phyloP scores from a whole-genome alignment of 1,140 invertebrate genomes.

The Triops cancriformis region DNA sequence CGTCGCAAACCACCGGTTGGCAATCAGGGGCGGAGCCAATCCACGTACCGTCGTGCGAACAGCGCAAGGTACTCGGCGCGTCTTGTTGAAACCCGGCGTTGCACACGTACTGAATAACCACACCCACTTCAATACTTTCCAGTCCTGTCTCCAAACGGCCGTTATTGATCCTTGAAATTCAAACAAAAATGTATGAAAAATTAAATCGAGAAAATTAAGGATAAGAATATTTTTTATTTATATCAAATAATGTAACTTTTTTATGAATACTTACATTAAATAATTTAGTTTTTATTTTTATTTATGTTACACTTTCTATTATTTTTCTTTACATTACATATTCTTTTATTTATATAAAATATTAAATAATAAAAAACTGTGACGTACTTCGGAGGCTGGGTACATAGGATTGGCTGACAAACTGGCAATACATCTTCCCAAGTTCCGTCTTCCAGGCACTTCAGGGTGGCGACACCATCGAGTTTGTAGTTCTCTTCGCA shows the following conservation, averaged over 20 bases:
- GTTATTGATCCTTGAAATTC: constrained; percentile 18
- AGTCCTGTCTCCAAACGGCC: constrained; percentile 6
- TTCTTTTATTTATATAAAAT: too few relatives aligned
- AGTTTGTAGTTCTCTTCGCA: constrained; percentile 42
- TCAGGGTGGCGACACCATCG: constrained; percentile 37
- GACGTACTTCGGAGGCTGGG: constrained; percentile 27
- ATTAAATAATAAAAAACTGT: neutral
- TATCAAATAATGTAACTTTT: too few relatives aligned
- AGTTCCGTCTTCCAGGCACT: constrained; percentile 40
- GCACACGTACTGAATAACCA: constrained; percentile 31
- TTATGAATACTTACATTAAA: too few relatives aligned
- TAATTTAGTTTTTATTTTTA: too few relatives aligned
- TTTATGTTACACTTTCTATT: too few relatives aligned
- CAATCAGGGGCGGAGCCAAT: constrained; percentile 32
- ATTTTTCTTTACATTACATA: too few relatives aligned
- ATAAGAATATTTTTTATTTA: neutral
- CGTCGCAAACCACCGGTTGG: constrained; percentile 36
- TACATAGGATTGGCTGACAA: constrained; percentile 33
- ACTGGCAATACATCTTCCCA: constrained; percentile 37
- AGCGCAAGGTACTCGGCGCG: constrained; percentile 12
- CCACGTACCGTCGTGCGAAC: constrained; percentile 27
- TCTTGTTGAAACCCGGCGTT: constrained; percentile 30
- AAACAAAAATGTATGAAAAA: neutral
- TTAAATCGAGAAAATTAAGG: too few relatives aligned
- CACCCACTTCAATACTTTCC: constrained; percentile 24